Evolutionary conservation across 2,888 invertebrate species (phyloP).

Genomic region (Oligia strigilis): DNA sequence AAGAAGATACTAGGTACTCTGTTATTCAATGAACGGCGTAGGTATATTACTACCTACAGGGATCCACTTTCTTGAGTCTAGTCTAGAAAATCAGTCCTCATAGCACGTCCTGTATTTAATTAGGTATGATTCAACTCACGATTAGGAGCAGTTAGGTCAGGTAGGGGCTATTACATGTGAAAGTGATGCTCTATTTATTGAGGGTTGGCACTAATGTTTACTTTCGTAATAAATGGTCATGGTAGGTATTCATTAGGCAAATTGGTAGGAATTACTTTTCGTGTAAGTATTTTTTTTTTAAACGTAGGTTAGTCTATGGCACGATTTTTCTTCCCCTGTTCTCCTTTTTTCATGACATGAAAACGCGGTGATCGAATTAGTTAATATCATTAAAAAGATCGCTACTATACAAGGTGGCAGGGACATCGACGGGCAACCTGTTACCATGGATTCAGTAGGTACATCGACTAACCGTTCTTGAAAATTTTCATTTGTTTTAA

Average conservation of each 20-base stretch:
- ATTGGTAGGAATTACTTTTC: conserved; percentile 12
- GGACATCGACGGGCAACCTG: too few species aligned
- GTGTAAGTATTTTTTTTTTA: neutral
- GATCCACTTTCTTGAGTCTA: conserved; percentile 35
- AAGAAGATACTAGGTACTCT: neutral
- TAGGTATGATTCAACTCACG: conserved; percentile 57
- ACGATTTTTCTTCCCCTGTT: neutral
- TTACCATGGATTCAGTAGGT: too few species aligned
- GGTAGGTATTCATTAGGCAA: neutral
- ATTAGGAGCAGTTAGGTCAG: conserved; percentile 48
- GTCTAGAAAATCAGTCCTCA: conserved; percentile 55
- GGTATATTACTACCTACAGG: neutral
- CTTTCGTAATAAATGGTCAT: conserved; percentile 8
- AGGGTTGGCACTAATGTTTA: conserved; percentile 32
- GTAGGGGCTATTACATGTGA: conserved; percentile 42
- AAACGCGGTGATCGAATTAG: neutral
- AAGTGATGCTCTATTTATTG: conserved; percentile 51
- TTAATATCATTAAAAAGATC: neutral
- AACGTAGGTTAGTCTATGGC: too few species aligned
- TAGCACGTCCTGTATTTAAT: conserved; percentile 62
- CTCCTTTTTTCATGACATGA: too few species aligned
- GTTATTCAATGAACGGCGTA: conserved; percentile 5
- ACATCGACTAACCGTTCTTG: too few species aligned
- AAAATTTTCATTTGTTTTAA: too few species aligned
- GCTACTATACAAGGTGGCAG: too few species aligned